These are phyloP conservation scores for Drosophila arawakana DNA, from an alignment of 1,140 invertebrate species.

Conservation along the genomic window DNA sequence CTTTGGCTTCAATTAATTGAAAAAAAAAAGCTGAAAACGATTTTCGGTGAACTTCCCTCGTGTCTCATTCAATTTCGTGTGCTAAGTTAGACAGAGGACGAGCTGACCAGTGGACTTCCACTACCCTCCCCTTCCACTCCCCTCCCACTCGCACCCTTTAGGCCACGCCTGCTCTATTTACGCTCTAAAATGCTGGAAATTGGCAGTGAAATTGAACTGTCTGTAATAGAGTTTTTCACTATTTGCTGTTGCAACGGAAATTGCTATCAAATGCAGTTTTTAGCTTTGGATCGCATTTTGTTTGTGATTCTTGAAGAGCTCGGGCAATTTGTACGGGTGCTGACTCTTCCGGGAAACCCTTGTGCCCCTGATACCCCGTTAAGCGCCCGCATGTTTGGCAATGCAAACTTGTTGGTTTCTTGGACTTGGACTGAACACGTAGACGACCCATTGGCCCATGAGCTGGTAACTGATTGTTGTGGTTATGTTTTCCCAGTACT, in stretches of 20 bases:
- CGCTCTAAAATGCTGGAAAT: conserved; percentile 4
- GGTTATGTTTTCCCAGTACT: conserved; percentile 16
- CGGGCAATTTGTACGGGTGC: conserved; percentile 16
- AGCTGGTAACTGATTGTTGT: neutral
- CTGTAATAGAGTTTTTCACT: conserved; percentile 10
- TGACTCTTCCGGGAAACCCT: neutral
- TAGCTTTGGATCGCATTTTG: neutral
- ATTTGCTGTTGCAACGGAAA: conserved; percentile 52
- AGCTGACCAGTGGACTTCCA: too few relatives aligned
- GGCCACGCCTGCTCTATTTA: conserved; percentile 2
- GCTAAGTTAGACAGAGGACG: too few relatives aligned
- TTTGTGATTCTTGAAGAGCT: neutral
- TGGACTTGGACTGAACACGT: conserved; percentile 26
- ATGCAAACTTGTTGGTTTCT: conserved; percentile 25
- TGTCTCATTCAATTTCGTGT: conserved; percentile 11
- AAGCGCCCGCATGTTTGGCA: conserved; percentile 8
- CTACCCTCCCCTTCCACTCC: too few relatives aligned
- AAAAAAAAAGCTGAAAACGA: neutral
- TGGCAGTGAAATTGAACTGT: neutral
- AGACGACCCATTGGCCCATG: conserved; percentile 60
- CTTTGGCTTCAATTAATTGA: conserved; percentile 11
- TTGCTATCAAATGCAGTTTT: conserved; percentile 71
- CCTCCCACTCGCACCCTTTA: too few relatives aligned
- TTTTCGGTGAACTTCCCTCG: neutral
- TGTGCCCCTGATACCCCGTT: neutral